phyloP scores from a whole-genome alignment of 2,888 invertebrate species.

The Mycogona germanica region DNA sequence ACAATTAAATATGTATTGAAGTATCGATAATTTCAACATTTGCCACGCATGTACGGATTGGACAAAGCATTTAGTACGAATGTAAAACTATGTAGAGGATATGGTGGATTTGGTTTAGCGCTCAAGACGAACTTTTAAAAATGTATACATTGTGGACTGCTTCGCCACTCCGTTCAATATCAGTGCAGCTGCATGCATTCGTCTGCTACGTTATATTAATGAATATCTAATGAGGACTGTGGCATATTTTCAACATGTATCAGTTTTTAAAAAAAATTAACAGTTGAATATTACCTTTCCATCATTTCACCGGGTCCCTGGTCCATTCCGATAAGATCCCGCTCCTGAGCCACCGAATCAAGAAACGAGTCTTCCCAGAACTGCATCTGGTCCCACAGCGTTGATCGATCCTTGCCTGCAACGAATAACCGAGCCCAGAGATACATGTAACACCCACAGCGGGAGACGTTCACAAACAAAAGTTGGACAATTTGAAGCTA shows the following conservation, averaged over 20 bases:
- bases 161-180: too few species aligned
- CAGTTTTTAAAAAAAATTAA: not conserved
- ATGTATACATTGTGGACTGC: too few species aligned
- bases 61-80: too few species aligned
- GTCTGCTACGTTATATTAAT: too few species aligned
- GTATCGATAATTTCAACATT: too few species aligned
- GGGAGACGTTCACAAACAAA: not conserved
- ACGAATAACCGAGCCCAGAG: not conserved
- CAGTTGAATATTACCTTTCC: constrained; percentile 51
- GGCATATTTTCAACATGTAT: not conserved
- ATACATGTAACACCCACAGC: not conserved
- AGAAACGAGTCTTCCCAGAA: constrained; percentile 99
- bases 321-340: constrained; percentile 99
- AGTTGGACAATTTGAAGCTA: not conserved
- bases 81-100: too few species aligned
- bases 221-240: too few species aligned
- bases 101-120: too few species aligned
- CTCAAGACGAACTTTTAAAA: too few species aligned
- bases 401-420: constrained; percentile 58
- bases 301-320: constrained; percentile 99
- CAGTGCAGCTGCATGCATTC: too few species aligned
- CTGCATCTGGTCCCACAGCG: constrained; percentile 97
- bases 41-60: too few species aligned
- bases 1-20: not conserved
- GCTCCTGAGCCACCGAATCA: constrained; percentile 92